Evolutionary conservation across 2,113 vertebrate species (phyloP), one percentile per base, ranked within the genome.

Genomic region (Eleginops maclovinus): DNA sequence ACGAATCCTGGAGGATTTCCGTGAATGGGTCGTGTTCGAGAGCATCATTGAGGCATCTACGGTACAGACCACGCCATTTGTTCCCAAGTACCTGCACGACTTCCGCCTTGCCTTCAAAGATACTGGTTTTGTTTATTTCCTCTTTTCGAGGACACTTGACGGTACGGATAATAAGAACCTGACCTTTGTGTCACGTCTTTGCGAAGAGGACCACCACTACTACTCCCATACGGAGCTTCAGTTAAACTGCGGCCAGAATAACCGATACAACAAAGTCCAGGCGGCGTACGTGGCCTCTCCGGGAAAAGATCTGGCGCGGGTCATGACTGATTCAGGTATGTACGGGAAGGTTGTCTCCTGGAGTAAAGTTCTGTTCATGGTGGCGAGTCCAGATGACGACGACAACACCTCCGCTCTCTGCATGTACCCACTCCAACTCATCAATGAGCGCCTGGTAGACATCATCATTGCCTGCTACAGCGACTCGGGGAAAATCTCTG

Each of bases 191-290:
- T 97, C 97, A 0, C 96, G 98, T 8, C 93, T 98, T 66, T 99
- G 97, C 61, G 96, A 97, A 53, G 46, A 93, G 0, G 98, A 99
- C 86, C 74, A 81, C 3, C 93, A 93, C 72, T 99, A 99, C 75
- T 97, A 96, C 62, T 99, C 98, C 31, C 97, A 99, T 87, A 96
- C 96, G 8, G 98, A 99, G 90, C 95, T 98, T 81, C 96, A 97
- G 87, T 90, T 99, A 50, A 93, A 80, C 22, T 99, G 98, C 73
- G 94, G 83, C 16, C 0, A 0, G 0, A 31, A 86, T 0, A 93
- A 94, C 69, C 49, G 16, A 0, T 98, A 95, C 36, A 95, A 95
- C 75, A 94, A 96, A 88, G 96, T 97, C 15, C 84, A 87, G 26
- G 96, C 97, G 0, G 96, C 96, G 7, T 97, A 94, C 0, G 72